These are phyloP conservation scores for Fundulus diaphanus DNA, from an alignment of 2,797 vertebrate genomes.

Conservation along the genomic window DNA sequence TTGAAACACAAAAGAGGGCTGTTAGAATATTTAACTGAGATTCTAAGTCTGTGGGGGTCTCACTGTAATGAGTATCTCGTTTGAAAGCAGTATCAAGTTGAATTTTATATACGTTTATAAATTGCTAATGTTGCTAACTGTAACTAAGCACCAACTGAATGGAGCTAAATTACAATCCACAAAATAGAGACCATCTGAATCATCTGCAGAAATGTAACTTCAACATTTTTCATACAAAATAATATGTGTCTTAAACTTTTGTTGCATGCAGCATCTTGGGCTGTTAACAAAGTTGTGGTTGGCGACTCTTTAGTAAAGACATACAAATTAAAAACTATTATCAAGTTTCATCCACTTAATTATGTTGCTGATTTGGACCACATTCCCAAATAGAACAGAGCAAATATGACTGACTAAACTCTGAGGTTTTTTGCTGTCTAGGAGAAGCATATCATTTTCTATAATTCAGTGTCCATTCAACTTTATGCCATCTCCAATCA, in stretches of 20 bases:
- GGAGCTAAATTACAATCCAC: background rate
- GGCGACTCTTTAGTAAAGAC: background rate
- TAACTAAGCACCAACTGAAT: background rate
- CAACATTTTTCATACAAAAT: background rate
- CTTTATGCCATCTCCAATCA: background rate
- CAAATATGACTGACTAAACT: background rate
- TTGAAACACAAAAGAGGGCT: background rate
- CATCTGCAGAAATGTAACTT: background rate
- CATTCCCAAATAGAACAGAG: too few relatives aligned
- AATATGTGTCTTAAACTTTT: too few relatives aligned
- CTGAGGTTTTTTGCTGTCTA: background rate
- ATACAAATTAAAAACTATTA: background rate
- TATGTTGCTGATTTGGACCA: background rate
- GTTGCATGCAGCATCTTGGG: background rate
- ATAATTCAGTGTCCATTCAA: constrained; percentile 9
- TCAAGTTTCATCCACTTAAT: background rate
- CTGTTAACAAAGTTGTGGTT: constrained; percentile 2
- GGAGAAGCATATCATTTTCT: background rate
- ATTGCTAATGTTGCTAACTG: background rate
- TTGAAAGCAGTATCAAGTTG: background rate
- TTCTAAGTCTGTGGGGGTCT: background rate
- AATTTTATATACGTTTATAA: background rate
- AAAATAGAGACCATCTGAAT: background rate
- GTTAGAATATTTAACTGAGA: background rate
- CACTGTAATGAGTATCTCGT: background rate